Percentiles rank a stretch among this genome's conserved stretches.
These are phyloP conservation scores for Hymenopus coronatus DNA, from an alignment of 2,888 invertebrate genomes.

Conservation along the genomic window DNA sequence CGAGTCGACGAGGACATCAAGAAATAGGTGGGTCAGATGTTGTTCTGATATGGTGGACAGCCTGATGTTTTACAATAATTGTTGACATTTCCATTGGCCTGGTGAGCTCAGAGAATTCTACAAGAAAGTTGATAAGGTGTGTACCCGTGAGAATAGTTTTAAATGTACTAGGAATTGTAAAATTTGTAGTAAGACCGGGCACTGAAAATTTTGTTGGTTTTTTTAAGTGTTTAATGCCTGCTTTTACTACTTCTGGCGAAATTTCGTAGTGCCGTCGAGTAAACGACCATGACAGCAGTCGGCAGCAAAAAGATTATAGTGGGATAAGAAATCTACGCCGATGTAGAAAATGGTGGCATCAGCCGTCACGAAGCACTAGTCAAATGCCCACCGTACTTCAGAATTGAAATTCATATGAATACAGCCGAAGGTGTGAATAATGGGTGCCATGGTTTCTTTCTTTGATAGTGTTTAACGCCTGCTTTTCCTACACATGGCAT, in stretches of 20 bases:
- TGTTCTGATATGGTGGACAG: slow-evolving; percentile 38
- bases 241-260: too few species aligned
- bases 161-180: not conserved
- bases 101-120: slow-evolving; percentile 21
- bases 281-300: slow-evolving; percentile 38
- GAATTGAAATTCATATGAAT: not conserved
- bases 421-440: slow-evolving; percentile 38
- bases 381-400: not conserved
- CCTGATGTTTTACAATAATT: slow-evolving; percentile 12
- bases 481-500: too few species aligned
- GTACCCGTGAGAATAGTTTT: not conserved
- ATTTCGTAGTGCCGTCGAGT: slow-evolving; percentile 32
- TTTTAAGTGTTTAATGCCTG: too few species aligned
- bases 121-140: not conserved
- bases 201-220: too few species aligned
- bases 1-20: slow-evolving; percentile 11
- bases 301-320: slow-evolving; percentile 41
- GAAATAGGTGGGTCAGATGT: slow-evolving; percentile 39
- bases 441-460: too few species aligned
- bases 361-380: slow-evolving; percentile 39
- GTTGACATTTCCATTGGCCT: not conserved
- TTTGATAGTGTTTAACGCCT: too few species aligned
- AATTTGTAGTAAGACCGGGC: not conserved
- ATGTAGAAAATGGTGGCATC: slow-evolving; percentile 37
- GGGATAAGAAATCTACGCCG: slow-evolving; percentile 41